phyloP scores from a whole-genome alignment of 2,888 invertebrate genomes.

The Amiota communis region DNA sequence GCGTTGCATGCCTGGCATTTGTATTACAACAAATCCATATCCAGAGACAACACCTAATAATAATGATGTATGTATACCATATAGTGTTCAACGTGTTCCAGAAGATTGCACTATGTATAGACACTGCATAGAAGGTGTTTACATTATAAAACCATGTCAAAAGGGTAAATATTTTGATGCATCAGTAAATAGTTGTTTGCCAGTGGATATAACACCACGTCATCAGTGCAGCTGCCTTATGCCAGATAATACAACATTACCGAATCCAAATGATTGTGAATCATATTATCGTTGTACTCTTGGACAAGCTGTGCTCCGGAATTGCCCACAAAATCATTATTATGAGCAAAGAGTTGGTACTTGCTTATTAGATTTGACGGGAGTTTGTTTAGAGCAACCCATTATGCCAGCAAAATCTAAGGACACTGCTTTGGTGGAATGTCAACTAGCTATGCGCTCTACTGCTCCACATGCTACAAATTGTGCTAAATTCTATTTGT shows the following conservation, averaged over 20 bases:
- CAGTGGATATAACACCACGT: conserved; percentile 40
- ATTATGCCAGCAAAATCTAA: conserved; percentile 34
- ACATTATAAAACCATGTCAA: conserved; percentile 43
- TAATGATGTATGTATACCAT: background rate
- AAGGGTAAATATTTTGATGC: conserved; percentile 50
- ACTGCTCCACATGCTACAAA: conserved; percentile 44
- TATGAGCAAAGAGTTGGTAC: conserved; percentile 45
- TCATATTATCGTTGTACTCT: conserved; percentile 53
- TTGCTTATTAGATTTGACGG: conserved; percentile 51
- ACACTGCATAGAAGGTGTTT: conserved; percentile 47
- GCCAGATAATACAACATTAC: conserved; percentile 50
- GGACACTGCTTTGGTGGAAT: conserved; percentile 35
- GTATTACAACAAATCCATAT: conserved; percentile 28
- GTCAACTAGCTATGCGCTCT: conserved; percentile 38
- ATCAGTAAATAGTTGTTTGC: conserved; percentile 44
- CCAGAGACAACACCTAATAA: background rate
- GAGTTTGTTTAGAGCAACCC: conserved; percentile 46
- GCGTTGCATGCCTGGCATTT: conserved; percentile 45
- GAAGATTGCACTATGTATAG: conserved; percentile 44
- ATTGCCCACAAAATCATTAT: conserved; percentile 53
- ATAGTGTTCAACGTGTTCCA: conserved; percentile 31
- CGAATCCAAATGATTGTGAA: conserved; percentile 50
- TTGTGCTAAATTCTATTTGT: conserved; percentile 57
- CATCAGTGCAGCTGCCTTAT: conserved; percentile 59
- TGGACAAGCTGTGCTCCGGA: conserved; percentile 44